These are phyloP conservation scores for Prunella fulvescens DNA, from an alignment of 2,113 vertebrate species.

Conservation along the genomic window DNA sequence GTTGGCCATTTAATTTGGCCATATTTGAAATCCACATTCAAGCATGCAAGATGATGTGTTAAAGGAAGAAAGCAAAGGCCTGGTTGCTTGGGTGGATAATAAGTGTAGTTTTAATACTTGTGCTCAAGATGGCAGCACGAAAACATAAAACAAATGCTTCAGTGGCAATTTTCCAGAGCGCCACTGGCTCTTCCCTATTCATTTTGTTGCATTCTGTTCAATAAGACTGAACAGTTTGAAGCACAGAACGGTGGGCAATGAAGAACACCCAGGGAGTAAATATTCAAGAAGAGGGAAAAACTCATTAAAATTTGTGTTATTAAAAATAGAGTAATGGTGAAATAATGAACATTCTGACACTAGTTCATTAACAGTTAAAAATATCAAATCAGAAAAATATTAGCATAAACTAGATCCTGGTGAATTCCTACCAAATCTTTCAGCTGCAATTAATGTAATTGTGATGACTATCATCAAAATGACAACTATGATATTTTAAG, in stretches of 20 bases:
- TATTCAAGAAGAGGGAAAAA: background rate
- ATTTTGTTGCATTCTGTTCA: background rate
- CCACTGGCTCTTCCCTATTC: background rate
- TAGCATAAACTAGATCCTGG: background rate
- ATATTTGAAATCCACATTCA: background rate
- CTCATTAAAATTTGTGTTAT: background rate
- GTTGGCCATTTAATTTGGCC: background rate
- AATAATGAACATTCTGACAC: background rate
- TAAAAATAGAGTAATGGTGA: background rate
- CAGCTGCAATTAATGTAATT: background rate
- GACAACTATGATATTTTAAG: background rate
- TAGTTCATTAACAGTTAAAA: background rate
- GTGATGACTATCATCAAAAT: background rate
- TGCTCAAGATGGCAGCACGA: constrained; percentile 54
- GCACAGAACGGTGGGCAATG: background rate
- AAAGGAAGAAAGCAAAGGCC: background rate
- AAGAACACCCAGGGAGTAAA: background rate
- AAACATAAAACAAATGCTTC: background rate
- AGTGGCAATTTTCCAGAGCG: background rate
- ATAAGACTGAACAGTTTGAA: background rate
- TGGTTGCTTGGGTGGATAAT: background rate
- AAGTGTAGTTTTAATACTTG: background rate
- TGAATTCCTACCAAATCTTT: background rate
- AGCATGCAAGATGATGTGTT: background rate
- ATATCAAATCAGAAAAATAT: background rate